Evolutionary conservation across 2,797 vertebrate genomes (phyloP).

Genomic region (Pipistrellus nathusii): DNA sequence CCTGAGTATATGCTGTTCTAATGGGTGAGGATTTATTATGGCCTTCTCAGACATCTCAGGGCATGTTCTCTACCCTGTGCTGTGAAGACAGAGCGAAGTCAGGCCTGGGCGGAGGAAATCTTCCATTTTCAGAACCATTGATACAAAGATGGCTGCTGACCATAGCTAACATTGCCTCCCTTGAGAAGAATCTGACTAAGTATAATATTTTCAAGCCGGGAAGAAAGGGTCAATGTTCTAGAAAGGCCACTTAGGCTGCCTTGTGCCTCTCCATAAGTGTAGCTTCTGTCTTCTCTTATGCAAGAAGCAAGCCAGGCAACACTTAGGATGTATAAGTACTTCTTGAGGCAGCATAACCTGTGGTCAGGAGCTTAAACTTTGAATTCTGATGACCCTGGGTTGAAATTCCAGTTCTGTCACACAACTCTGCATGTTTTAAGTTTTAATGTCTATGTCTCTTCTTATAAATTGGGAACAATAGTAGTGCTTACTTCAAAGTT

Average conservation of each 20-base stretch:
- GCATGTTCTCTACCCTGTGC: background rate
- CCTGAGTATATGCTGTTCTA: background rate
- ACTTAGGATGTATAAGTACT: background rate
- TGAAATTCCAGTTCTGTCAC: background rate
- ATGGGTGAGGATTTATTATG: background rate
- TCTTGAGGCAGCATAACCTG: background rate
- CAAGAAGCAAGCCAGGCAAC: background rate
- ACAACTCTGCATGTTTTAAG: background rate
- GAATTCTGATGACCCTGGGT: background rate
- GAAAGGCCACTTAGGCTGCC: background rate
- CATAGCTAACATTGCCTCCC: background rate
- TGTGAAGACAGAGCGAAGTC: background rate
- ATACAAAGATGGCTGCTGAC: background rate
- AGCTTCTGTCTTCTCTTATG: background rate
- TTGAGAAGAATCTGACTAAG: background rate
- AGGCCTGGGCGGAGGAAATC: background rate
- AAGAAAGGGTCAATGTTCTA: conserved; percentile 1
- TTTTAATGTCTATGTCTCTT: background rate
- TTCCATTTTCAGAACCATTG: background rate
- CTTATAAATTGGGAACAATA: background rate
- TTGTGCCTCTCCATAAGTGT: background rate
- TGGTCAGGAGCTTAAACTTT: background rate
- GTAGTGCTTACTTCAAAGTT: background rate
- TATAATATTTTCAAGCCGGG: background rate
- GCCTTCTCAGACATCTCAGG: background rate